Base-by-base conservation (phyloP, 2,797 vertebrate genomes). In the Epinephelus awoara region DNA sequence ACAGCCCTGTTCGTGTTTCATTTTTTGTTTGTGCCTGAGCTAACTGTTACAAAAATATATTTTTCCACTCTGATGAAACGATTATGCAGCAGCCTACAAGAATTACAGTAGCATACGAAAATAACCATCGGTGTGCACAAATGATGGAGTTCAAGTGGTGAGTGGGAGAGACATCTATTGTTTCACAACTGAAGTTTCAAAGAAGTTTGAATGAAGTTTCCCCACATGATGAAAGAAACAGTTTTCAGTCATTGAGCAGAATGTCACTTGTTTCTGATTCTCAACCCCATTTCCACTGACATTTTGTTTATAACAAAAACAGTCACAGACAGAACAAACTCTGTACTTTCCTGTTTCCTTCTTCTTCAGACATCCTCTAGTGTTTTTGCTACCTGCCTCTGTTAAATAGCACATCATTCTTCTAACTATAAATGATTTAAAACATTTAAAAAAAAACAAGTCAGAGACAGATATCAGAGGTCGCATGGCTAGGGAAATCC, bases 231-330 rank as follows among this genome's bases (percentile, higher is more conserved):
- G 71, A 62, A 84, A 77, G 72, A 76, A 72, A 71, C 75, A 40
- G 74, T 81, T 90, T 87, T 84, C 80, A 89, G 86, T 72, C 86
- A 72, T 29, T 80, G 63, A 85, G 66, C 68, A 78, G 88, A 95
- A 93, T 93, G 92, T 94, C 92, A 94, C 73, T 79, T 51, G 75
- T 80, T 72, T 94, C 72, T 87, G 73, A 59, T 73, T 83, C 71
- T 84, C 34, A 68, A 70, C 80, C 54, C 85, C 69, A 77, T 88
- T 95, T 95, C 94, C 95, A 87, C 88, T 95, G 95, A 95, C 93
- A 94, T 96, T 95, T 94, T 82, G 47, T 81, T 72, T 89, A 72
- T 88, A 85, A 86, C 72, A 85, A 76, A 91, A 87, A 85, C 49
- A 14, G 27, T 29, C 25, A 46, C 44, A n/a, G 52, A 66, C 50